Evolutionary conservation across 2,113 vertebrate genomes (phyloP).

Genomic region (Pygoscelis adeliae): DNA sequence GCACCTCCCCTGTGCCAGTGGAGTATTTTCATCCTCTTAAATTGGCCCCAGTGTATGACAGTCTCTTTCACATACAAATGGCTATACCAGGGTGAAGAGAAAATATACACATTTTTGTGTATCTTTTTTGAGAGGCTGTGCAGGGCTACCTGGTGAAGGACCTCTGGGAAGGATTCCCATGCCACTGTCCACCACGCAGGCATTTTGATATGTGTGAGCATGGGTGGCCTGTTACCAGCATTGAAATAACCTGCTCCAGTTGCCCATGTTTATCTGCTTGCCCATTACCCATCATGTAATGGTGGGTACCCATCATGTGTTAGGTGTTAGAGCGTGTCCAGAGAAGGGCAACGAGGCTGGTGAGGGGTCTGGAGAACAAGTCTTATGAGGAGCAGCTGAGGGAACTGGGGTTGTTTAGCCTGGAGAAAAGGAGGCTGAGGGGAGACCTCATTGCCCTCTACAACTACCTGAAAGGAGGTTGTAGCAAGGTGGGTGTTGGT

Average conservation of each 20-base stretch:
- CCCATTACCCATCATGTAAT: neutral
- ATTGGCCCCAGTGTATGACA: neutral
- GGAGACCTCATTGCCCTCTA: too few species aligned
- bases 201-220: slow-evolving; percentile 59
- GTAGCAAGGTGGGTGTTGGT: too few species aligned
- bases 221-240: slow-evolving; percentile 62
- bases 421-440: too few species aligned
- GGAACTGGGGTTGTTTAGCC: too few species aligned
- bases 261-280: slow-evolving; percentile 53
- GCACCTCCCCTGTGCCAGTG: slow-evolving; percentile 57
- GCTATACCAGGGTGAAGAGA: slow-evolving; percentile 56
- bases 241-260: slow-evolving; percentile 56
- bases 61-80: slow-evolving; percentile 63
- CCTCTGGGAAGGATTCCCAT: slow-evolving; percentile 23
- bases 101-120: slow-evolving; percentile 24
- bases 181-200: slow-evolving; percentile 57
- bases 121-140: slow-evolving; percentile 45
- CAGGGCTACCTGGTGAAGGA: slow-evolving; percentile 72
- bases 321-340: too few species aligned
- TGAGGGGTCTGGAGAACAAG: too few species aligned
- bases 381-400: too few species aligned
- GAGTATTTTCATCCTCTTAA: slow-evolving; percentile 66
- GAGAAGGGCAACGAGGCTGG: too few species aligned
- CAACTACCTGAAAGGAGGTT: too few species aligned
- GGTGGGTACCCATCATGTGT: too few species aligned